Conservation (phyloP, 1,140 invertebrate genomes). For the Micrasema longulum region DNA sequence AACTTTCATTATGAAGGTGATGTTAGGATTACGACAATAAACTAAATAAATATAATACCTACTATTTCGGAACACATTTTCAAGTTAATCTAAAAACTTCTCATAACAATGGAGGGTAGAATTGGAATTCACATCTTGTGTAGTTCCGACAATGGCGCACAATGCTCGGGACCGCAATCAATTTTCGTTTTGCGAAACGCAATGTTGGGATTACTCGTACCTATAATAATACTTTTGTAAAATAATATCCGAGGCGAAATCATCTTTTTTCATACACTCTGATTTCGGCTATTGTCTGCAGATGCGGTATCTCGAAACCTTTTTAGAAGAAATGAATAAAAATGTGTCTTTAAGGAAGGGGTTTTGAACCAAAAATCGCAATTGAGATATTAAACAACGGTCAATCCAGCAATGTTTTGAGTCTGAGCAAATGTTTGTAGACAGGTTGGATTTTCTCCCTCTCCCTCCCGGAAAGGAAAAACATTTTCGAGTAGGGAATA, state of each 20-base stretch:
- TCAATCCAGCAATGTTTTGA: too few species aligned
- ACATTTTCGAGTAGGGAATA: too few species aligned
- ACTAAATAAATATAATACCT: too few species aligned
- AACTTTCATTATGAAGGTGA: too few species aligned
- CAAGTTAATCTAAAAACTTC: conserved; percentile 30
- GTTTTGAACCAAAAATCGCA: too few species aligned
- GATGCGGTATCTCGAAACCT: conserved; percentile 9
- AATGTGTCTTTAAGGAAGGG: conserved; percentile 1
- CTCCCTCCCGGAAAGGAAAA: too few species aligned
- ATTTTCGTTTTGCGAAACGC: conserved; percentile 27
- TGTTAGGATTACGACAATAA: too few species aligned
- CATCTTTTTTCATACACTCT: conserved; percentile 27
- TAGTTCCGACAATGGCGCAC: conserved; percentile 17
- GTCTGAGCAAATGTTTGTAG: too few species aligned
- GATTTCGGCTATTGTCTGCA: conserved; percentile 26
- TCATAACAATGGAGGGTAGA: conserved; percentile 21
- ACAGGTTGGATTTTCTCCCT: too few species aligned
- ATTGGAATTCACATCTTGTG: conserved; percentile 30
- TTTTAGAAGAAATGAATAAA: conserved; percentile 23
- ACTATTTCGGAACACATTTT: background rate
- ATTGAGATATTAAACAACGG: too few species aligned
- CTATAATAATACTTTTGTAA: conserved; percentile 27
- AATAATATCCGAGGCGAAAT: conserved; percentile 20
- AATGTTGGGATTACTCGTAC: background rate
- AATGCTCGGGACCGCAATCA: conserved; percentile 20